phyloP scores from a whole-genome alignment of 2,113 vertebrate species.

The Vidua chalybeata region DNA sequence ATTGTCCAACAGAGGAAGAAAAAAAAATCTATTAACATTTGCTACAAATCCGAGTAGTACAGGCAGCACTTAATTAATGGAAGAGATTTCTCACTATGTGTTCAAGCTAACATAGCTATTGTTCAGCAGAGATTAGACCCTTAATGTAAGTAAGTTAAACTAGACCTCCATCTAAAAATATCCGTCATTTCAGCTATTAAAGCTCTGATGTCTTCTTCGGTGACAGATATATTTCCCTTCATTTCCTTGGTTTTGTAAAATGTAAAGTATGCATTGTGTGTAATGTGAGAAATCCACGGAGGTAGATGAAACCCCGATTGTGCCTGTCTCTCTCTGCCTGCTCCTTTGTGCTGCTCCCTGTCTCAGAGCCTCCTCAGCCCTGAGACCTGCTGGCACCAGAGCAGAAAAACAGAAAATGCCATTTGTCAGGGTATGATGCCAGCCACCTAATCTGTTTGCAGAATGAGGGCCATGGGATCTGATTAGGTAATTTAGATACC shows the following conservation, averaged over 20 bases:
- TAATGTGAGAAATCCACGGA: conserved; percentile 68
- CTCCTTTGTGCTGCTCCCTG: conserved; percentile 43
- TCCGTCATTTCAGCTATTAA: conserved; percentile 67
- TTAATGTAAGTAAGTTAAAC: conserved; percentile 65
- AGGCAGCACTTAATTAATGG: conserved; percentile 71
- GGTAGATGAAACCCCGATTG: conserved; percentile 72
- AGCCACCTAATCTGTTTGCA: conserved; percentile 72
- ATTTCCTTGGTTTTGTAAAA: conserved; percentile 67
- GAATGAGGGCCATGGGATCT: conserved; percentile 34
- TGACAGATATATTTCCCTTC: conserved; percentile 72
- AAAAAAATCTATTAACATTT: conserved; percentile 68
- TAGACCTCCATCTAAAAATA: conserved; percentile 71
- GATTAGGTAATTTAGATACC: conserved; percentile 64
- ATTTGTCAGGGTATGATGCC: conserved; percentile 72
- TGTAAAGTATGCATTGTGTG: conserved; percentile 61
- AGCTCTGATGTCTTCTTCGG: conserved; percentile 56
- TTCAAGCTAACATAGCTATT: conserved; percentile 59
- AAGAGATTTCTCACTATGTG: conserved; percentile 62
- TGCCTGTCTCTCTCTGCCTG: conserved; percentile 63
- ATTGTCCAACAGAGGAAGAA: conserved; percentile 64
- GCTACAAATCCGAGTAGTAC: conserved; percentile 52
- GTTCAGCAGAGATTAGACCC: conserved; percentile 67
- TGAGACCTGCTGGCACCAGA: conserved; percentile 81
- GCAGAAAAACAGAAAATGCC: conserved; percentile 43
- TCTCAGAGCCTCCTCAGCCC: conserved; percentile 52